Evolutionary conservation across 2,797 vertebrate species (phyloP).

Genomic region (Euphonia xanthogaster): DNA sequence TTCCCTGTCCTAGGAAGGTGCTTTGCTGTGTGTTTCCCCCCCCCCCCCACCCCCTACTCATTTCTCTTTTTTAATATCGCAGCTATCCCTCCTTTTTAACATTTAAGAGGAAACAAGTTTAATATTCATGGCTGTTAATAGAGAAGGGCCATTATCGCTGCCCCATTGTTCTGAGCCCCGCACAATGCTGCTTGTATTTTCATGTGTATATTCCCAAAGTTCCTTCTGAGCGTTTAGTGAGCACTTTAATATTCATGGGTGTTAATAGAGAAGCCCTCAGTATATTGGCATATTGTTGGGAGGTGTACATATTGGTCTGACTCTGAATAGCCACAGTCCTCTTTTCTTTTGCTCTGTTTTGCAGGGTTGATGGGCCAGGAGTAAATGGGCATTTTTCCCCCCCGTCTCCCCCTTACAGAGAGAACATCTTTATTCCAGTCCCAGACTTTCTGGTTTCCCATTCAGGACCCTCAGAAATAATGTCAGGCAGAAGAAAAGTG

Average conservation of each 20-base stretch:
- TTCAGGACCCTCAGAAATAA: conserved; percentile 85
- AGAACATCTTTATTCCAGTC: conserved; percentile 95
- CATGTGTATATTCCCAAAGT: conserved; percentile 68
- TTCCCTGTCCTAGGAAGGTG: background rate
- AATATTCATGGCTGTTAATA: conserved; percentile 75
- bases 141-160: conserved; percentile 66
- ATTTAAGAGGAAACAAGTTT: conserved; percentile 68
- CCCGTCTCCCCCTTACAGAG: conserved; percentile 81
- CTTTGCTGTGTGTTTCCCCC: background rate
- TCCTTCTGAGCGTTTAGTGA: conserved; percentile 55
- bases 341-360: conserved; percentile 85
- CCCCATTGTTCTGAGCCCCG: conserved; percentile 60
- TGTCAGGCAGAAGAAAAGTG: conserved; percentile 88
- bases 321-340: conserved; percentile 82
- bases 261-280: conserved; percentile 88
- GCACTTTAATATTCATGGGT: conserved; percentile 96
- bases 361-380: conserved; percentile 89
- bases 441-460: conserved; percentile 84
- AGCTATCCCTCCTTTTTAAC: conserved; percentile 57
- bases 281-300: conserved; percentile 88
- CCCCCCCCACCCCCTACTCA: background rate
- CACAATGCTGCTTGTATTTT: conserved; percentile 65
- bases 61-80: conserved; percentile 35
- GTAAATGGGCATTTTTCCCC: conserved; percentile 83
- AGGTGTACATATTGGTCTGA: conserved; percentile 84